Base-by-base conservation (phyloP, 1,140 invertebrate species). In the Drosophila nannoptera region DNA sequence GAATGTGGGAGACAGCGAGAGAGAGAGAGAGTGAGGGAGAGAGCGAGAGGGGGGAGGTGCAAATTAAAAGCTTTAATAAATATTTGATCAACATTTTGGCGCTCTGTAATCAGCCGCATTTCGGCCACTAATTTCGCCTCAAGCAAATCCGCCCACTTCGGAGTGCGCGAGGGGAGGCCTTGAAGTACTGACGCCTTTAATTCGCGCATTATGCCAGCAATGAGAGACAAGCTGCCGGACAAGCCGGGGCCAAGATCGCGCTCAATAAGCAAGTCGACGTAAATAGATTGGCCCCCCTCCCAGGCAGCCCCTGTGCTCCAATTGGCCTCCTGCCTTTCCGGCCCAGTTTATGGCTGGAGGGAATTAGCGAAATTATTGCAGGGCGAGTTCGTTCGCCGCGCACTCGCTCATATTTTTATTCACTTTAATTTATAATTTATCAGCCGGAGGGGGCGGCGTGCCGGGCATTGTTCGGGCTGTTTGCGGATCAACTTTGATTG, bases 391-490 rank as follows among this genome's bases (percentile, higher is more conserved):
- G 22, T 22, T 22, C 32, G 32, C 56, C 29, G 14, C 38, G 67
- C 33, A 66, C 54, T 81, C 75, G 22, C 22, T 77, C 22, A 72
- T 71, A 81, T 71, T 22, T 22, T 22, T 22, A 86, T 86, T 81
- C 81, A 75, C 74, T 86, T 86, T 86, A 75, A 86, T 87, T 87
- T 87, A 86, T 86, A 75, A 86, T 86, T 81, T 72, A 86, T 75
- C 61, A 81, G 63, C 63, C 58, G 52, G 55, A 1, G 22, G 3
- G 22, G 22, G 22, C 22, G 22, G 22, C 22, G 67, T 48, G 72
- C 35, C 40, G 29, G 40, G 53, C 67, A 69, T 70, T 70, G 68
- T 67, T 62, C 67, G 43, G 64, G 63, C 49, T 67, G 58, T 60
- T 22, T 53, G 48, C 66, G 76, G 55, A 56, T 16, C 32, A 73